phyloP scores from a whole-genome alignment of 2,113 vertebrate genomes.

The Rhinolophus sinicus region DNA sequence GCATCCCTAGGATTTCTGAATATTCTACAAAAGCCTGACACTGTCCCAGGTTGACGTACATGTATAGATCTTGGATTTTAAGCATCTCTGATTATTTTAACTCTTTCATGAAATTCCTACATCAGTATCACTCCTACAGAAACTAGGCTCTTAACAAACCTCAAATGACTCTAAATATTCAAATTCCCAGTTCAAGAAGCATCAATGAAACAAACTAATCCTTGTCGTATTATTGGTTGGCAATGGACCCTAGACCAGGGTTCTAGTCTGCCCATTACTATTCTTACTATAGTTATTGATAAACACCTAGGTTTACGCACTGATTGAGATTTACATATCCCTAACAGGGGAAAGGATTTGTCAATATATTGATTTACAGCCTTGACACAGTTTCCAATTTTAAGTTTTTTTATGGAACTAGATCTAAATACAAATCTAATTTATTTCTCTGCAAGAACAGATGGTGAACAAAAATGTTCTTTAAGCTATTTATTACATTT shows the following conservation, averaged over 20 bases:
- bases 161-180: not conserved
- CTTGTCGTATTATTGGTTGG: not conserved
- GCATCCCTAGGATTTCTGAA: conserved; percentile 58
- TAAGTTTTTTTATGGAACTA: conserved; percentile 72
- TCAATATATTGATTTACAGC: conserved; percentile 69
- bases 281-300: conserved; percentile 8
- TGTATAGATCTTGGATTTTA: conserved; percentile 64
- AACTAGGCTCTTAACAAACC: conserved; percentile 1
- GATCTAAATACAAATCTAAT: conserved; percentile 72
- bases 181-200: conserved; percentile 43
- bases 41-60: conserved; percentile 28
- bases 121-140: conserved; percentile 36
- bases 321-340: conserved; percentile 16
- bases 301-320: not conserved
- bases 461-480: conserved; percentile 65
- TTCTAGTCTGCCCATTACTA: not conserved
- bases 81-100: conserved; percentile 70
- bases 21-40: conserved; percentile 70
- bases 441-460: conserved; percentile 66
- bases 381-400: conserved; percentile 76
- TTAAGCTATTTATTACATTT: conserved; percentile 71
- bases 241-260: conserved; percentile 32
- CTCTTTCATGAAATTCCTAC: conserved; percentile 33
- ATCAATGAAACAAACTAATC: conserved; percentile 37
- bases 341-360: conserved; percentile 34